Evolutionary conservation across 1,140 invertebrate genomes (phyloP), one percentile per base, ranked within the genome.

Genomic region (Daktulosphaira vitifoliae): DNA sequence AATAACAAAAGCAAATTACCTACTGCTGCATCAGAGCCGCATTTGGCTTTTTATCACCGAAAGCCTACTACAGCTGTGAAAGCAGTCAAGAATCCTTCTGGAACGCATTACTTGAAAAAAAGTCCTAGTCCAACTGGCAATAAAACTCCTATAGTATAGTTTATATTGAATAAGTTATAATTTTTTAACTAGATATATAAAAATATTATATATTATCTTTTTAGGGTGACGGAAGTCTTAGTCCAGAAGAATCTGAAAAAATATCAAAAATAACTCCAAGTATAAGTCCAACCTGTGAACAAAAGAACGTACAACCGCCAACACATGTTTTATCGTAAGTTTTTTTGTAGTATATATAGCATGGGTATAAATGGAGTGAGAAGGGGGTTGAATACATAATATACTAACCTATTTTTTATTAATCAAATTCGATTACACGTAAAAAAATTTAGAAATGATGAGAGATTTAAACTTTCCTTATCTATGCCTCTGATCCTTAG

Each of bases 101-200:
- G 56, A 62, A 46, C 56, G 38, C 56, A 62, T 48, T 62, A 62
- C 46, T 46, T 62, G 56, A 62, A 62, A 22, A 62, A 62, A 48
- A 62, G 56, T 1, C 56, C 56, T 1, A 62, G 56, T 62, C 56
- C 56, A 2, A 62, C 56, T 3, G 56, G 42, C 42, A 62, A 16
- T 42, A 62, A 62, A 48, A 62, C 56, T 20, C 56, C 56, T 46
- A 39, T 62, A 18, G 56, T 62, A 62, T 2, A 26, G 42, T 25
- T 11, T 48, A 48, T 48, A 13, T n/a, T 33, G 29, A 33, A 33
- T 6, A 33, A 11, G 29, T 33, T 5, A 6, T 33, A 33, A 33
- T 33, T 33, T 33, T 33, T 33, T 33, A 33, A n/a, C n/a, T n/a
- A n/a, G n/a, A n/a, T n/a, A n/a, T n/a, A n/a, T n/a, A n/a, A 0